These are phyloP conservation scores for Cheirogaleus major DNA, from an alignment of 2,797 vertebrate species.

Conservation along the genomic window DNA sequence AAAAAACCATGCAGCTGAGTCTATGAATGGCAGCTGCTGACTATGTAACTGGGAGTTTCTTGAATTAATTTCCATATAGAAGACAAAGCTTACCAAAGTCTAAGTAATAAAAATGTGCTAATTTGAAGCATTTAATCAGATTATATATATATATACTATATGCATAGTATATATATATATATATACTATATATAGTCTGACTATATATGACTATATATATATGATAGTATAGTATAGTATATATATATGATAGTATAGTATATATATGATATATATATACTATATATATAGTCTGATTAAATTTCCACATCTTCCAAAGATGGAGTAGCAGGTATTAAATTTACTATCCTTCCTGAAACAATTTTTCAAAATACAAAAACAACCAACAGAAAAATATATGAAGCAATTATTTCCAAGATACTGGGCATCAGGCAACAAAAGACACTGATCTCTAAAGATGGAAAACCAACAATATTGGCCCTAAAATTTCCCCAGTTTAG, in stretches of 20 bases:
- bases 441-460: neutral
- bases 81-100: neutral
- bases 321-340: neutral
- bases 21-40: neutral
- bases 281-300: neutral
- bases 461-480: neutral
- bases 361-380: neutral
- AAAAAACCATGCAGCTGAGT: neutral
- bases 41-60: neutral
- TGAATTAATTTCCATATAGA: neutral
- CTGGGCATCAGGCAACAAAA: neutral
- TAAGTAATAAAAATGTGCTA: neutral
- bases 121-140: neutral
- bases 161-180: neutral
- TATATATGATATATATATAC: too few relatives aligned
- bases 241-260: too few relatives aligned
- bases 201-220: too few relatives aligned
- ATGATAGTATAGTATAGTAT: too few relatives aligned
- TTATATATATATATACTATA: too few relatives aligned
- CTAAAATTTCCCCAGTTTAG: neutral
- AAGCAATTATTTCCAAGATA: neutral
- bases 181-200: too few relatives aligned
- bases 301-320: neutral
- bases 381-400: neutral
- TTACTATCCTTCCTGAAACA: neutral